Evolutionary conservation across 1,140 invertebrate species (phyloP), one percentile per base, ranked within the genome.

Genomic region (Thereuonema tuberculata): DNA sequence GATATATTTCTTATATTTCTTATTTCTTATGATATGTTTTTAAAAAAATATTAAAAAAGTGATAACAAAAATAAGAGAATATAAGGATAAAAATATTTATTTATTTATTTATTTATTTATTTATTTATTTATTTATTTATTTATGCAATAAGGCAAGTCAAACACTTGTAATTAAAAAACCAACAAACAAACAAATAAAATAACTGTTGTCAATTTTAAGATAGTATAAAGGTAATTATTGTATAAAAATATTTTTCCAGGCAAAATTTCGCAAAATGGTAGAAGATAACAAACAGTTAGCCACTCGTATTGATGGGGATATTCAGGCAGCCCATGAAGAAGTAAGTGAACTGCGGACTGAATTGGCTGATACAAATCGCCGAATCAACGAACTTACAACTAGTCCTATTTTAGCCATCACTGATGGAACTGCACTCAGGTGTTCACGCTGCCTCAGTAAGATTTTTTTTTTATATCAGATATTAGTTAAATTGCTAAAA

Each of bases 181-280:
- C n/a, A n/a, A n/a, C n/a, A n/a, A n/a, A n/a, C n/a, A n/a, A n/a
- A n/a, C n/a, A n/a, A n/a, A n/a, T n/a, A n/a, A n/a, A n/a, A n/a
- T n/a, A n/a, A n/a, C n/a, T n/a, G n/a, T n/a, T n/a, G n/a, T n/a
- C n/a, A n/a, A n/a, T n/a, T n/a, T n/a, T n/a, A n/a, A n/a, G n/a
- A n/a, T n/a, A n/a, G n/a, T n/a, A n/a, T n/a, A n/a, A n/a, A n/a
- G n/a, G n/a, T n/a, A n/a, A n/a, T n/a, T n/a, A n/a, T n/a, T n/a
- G n/a, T n/a, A n/a, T n/a, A n/a, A n/a, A n/a, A n/a, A n/a, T n/a
- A n/a, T n/a, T 37, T 27, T 21, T 58, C 20, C 69, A 80, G 77
- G 76, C 74, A 64, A 82, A 83, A 75, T 82, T 83, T 70, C 78
- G 80, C 68, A 80, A 80, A 71, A 83, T 83, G 82, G 81, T 84